Evolutionary conservation across 2,113 vertebrate genomes (phyloP).

Genomic region (Chlorocebus sabaeus): DNA sequence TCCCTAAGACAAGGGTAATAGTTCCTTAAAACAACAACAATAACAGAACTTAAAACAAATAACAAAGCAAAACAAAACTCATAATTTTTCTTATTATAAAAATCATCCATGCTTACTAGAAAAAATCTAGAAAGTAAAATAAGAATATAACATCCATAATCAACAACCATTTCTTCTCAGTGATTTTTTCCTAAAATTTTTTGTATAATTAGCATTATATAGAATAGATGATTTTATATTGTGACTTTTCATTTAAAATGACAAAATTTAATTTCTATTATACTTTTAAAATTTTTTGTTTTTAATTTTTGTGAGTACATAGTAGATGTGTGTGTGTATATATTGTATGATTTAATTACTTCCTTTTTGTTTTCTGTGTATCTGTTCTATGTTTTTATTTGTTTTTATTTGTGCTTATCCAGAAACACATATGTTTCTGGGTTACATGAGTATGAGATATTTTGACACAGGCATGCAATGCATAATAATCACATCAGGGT

Average conservation of each 20-base stretch:
- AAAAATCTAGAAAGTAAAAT: conserved; percentile 40
- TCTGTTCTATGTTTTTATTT: too few species aligned
- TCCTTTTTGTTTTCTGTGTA: too few species aligned
- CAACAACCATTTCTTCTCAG: background rate
- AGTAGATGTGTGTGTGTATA: too few species aligned
- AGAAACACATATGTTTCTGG: too few species aligned
- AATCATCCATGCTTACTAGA: background rate
- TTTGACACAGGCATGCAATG: too few species aligned
- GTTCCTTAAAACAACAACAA: background rate
- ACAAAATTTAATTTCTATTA: conserved; percentile 9
- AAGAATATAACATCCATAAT: background rate
- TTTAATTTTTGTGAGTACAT: too few species aligned
- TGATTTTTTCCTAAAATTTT: background rate
- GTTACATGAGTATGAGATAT: too few species aligned
- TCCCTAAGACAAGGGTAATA: background rate
- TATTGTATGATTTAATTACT: too few species aligned
- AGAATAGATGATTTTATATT: background rate
- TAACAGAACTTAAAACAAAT: background rate
- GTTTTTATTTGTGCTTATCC: too few species aligned
- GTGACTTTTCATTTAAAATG: conserved; percentile 36
- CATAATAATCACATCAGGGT: too few species aligned
- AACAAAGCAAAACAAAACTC: background rate
- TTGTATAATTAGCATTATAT: conserved; percentile 23
- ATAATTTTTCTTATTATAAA: conserved; percentile 15
- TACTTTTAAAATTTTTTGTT: too few species aligned